Evolutionary conservation across 37 sponge, comb jelly and placozoan species (phyloP).

Genomic region (Hexactinellida sp.): DNA sequence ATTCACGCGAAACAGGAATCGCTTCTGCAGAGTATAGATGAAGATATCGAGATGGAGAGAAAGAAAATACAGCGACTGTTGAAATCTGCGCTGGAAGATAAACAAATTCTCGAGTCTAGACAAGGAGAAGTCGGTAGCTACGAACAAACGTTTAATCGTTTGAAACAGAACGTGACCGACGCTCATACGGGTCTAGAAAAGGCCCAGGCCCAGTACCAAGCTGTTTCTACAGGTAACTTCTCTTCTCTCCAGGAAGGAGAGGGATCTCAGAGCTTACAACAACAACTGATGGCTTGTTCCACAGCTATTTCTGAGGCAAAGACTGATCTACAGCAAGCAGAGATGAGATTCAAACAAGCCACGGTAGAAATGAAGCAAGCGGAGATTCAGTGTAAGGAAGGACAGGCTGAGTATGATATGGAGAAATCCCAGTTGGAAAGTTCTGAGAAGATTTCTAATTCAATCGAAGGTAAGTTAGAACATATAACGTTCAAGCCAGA

Average conservation of each 20-base stretch:
- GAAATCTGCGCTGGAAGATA: slow-evolving; percentile 25
- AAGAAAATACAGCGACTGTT: background rate
- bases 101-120: slow-evolving; percentile 23
- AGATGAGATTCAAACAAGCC: slow-evolving; percentile 66
- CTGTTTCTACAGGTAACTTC: slow-evolving; percentile 74
- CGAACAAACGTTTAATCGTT: background rate
- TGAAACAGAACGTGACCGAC: slow-evolving; percentile 28
- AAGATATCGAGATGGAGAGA: background rate
- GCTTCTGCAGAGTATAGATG: background rate
- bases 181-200: slow-evolving; percentile 38
- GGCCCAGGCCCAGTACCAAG: slow-evolving; percentile 68
- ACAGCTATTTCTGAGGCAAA: slow-evolving; percentile 51
- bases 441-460: slow-evolving; percentile 29
- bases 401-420: slow-evolving; percentile 40
- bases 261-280: background rate
- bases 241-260: background rate
- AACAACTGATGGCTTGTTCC: slow-evolving; percentile 38
- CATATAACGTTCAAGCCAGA: background rate
- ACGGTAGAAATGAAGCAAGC: slow-evolving; percentile 57
- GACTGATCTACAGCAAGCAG: slow-evolving; percentile 58
- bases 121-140: slow-evolving; percentile 15
- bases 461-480: slow-evolving; percentile 26
- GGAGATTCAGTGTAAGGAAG: slow-evolving; percentile 37
- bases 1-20: background rate
- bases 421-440: slow-evolving; percentile 35